Conservation (phyloP, 2,113 vertebrate genomes). For the Polypterus bichir region DNA sequence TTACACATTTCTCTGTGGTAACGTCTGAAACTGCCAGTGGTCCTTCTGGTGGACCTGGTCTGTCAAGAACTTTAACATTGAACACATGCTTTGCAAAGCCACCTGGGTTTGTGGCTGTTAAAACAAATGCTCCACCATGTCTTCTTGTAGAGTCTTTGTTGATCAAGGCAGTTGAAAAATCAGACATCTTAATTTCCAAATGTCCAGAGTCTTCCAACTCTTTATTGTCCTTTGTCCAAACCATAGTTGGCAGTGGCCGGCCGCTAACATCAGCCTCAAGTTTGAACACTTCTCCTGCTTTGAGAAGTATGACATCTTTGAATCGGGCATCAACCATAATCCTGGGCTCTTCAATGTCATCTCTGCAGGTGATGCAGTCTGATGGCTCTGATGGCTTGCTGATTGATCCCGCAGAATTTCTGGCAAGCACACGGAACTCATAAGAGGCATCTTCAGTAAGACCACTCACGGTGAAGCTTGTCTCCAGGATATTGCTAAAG, state of each 20-base stretch:
- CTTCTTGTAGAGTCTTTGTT: conserved; percentile 85
- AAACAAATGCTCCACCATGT: conserved; percentile 78
- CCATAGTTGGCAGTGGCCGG: conserved; percentile 78
- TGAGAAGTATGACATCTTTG: conserved; percentile 74
- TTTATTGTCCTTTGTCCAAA: conserved; percentile 89
- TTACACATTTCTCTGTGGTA: conserved; percentile 78
- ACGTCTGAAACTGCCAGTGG: conserved; percentile 73
- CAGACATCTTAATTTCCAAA: conserved; percentile 74
- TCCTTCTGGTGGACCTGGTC: conserved; percentile 82
- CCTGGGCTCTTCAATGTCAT: conserved; percentile 83
- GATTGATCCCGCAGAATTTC: conserved; percentile 82
- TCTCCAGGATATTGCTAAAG: conserved; percentile 93
- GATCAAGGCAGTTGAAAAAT: conserved; percentile 69
- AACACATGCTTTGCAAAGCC: conserved; percentile 93
- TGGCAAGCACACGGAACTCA: conserved; percentile 85
- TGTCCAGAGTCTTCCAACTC: conserved; percentile 82
- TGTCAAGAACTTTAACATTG: conserved; percentile 90
- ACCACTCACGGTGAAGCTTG: conserved; percentile 85
- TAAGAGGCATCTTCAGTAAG: conserved; percentile 83
- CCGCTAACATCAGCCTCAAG: conserved; percentile 90
- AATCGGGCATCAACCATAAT: conserved; percentile 89
- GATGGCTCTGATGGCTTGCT: conserved; percentile 86
- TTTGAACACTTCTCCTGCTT: conserved; percentile 84
- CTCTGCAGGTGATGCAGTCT: conserved; percentile 82
- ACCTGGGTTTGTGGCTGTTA: conserved; percentile 87